phyloP scores from a whole-genome alignment of 2,113 vertebrate species.

The Gnathonemus longibarbis region DNA sequence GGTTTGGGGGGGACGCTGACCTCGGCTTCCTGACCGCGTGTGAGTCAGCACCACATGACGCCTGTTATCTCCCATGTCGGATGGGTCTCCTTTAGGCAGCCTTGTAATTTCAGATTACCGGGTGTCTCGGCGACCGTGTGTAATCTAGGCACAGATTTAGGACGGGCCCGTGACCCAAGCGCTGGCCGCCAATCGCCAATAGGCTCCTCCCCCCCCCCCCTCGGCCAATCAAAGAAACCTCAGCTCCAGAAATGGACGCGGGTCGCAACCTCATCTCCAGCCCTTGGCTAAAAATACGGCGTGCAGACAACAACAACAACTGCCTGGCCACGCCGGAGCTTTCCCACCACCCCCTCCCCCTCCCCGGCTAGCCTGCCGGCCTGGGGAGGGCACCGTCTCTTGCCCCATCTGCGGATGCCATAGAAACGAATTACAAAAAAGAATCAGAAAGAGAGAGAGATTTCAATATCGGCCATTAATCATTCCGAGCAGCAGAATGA shows the following conservation, averaged over 20 bases:
- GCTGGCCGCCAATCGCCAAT: background rate
- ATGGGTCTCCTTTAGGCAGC: conserved; percentile 10
- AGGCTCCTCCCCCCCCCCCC: background rate
- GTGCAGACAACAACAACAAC: conserved; percentile 10
- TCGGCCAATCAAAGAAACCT: conserved; percentile 13
- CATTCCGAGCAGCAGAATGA: background rate
- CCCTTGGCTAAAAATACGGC: conserved; percentile 5
- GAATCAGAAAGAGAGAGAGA: background rate
- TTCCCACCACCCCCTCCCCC: background rate
- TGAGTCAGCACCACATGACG: background rate
- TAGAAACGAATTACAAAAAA: conserved; percentile 3
- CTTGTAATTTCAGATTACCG: conserved; percentile 28
- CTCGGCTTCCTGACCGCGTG: background rate
- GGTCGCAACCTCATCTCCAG: background rate
- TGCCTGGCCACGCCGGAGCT: background rate
- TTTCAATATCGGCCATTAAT: conserved; percentile 26
- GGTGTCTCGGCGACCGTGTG: background rate
- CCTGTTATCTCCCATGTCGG: background rate
- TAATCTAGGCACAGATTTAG: conserved; percentile 15
- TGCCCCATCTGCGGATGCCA: background rate
- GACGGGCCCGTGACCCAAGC: background rate
- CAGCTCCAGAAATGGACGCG: background rate
- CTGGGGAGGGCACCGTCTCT: background rate
- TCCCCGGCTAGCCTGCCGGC: background rate
- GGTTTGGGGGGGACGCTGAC: too few relatives aligned